Evolutionary conservation across 2,797 vertebrate species (phyloP).

Genomic region (Aplochiton taeniatus): DNA sequence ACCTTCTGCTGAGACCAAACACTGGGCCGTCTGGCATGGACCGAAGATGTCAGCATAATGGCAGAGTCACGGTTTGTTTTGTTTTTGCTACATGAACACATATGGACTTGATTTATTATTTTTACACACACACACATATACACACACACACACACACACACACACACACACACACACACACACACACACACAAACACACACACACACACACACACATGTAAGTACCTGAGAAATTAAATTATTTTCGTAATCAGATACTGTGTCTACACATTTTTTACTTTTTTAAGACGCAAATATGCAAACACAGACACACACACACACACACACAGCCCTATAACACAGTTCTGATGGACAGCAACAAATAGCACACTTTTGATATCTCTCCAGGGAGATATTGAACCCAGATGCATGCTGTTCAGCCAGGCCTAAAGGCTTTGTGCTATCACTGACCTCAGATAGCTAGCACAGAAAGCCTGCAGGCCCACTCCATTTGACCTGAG

Average conservation of each 20-base stretch:
- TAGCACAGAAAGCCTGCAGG: background rate
- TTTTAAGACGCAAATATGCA: background rate
- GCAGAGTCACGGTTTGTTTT: too few species aligned
- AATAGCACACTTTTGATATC: conserved; percentile 57
- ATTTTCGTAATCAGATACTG: background rate
- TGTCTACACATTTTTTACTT: background rate
- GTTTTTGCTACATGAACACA: background rate
- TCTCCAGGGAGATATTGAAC: conserved; percentile 53
- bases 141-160: too few species aligned
- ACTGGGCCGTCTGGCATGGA: background rate
- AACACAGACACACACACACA: background rate
- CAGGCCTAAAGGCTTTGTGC: conserved; percentile 47
- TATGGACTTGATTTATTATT: background rate
- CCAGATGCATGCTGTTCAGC: conserved; percentile 67
- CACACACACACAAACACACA: background rate
- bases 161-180: background rate
- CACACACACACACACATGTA: background rate
- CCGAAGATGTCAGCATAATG: background rate
- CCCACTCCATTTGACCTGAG: too few species aligned
- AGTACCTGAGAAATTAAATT: background rate
- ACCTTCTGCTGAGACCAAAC: background rate
- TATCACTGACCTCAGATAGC: conserved; percentile 38
- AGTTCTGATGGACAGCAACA: conserved; percentile 32
- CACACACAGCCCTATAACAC: conserved; percentile 2
- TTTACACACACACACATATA: background rate